These are phyloP conservation scores for Anoplopoma fimbria DNA, from an alignment of 2,113 vertebrate species.

Conservation along the genomic window DNA sequence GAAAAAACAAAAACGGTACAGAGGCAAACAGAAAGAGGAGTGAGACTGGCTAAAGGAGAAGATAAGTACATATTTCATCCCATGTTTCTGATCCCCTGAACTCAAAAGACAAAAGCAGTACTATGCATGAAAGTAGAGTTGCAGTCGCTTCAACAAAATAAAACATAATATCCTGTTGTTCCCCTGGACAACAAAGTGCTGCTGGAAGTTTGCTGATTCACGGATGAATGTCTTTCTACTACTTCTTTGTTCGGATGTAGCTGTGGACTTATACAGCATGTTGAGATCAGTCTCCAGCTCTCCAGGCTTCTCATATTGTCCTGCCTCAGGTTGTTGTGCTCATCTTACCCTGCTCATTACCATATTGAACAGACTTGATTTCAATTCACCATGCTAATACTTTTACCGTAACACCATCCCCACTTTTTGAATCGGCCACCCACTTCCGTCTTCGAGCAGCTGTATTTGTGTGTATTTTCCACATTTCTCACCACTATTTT, in stretches of 20 bases:
- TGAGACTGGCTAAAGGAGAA: not conserved
- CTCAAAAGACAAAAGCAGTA: not conserved
- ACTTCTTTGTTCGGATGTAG: not conserved
- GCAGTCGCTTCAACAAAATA: not conserved
- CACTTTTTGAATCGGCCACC: not conserved
- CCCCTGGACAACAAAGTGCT: not conserved
- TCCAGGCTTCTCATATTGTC: not conserved
- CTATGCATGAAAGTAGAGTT: not conserved
- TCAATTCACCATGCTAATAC: too few species aligned
- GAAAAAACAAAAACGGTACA: not conserved
- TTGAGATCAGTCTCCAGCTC: not conserved
- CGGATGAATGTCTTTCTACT: not conserved
- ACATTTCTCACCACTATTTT: constrained; percentile 21
- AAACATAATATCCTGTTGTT: not conserved
- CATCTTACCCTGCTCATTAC: not conserved
- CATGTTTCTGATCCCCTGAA: not conserved
- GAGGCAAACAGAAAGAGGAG: not conserved
- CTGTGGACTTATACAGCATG: not conserved
- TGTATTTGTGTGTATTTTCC: not conserved
- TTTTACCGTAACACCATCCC: too few species aligned
- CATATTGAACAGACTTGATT: not conserved
- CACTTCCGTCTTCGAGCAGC: not conserved
- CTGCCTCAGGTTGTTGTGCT: not conserved
- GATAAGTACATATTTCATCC: not conserved
- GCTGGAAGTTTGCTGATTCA: not conserved